Base-by-base conservation (phyloP, 2,113 vertebrate species). In the Callipepla californica region DNA sequence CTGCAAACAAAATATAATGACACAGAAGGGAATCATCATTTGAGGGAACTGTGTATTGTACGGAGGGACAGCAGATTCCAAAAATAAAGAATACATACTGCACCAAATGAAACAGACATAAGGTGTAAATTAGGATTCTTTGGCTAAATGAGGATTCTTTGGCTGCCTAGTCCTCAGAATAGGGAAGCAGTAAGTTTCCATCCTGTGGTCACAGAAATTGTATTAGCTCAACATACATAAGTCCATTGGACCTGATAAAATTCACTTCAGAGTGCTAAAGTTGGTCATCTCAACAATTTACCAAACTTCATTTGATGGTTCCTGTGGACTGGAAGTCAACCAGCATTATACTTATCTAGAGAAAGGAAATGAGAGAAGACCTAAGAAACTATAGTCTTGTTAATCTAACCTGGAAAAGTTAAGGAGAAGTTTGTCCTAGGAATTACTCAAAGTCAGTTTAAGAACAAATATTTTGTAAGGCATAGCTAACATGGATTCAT, bases 1-100 rank as follows among this genome's bases (percentile, higher is more conserved):
- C 14, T 80, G 34, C 32, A 85, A 95, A 85, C 23, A 85, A 90
- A 96, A 83, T 55, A 45, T 47, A 77, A 77, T 34, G 6, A 45
- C 9, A 61, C 30, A 77, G 59, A 72, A 73, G 32, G 48, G 21
- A 93, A 70, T 74, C 25, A 34, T 45, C 45, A 19, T 80, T 70
- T 53, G 36, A 70, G 21, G 2, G 10, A 70, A 5, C 22, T 80
- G 9, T 53, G 8, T 77, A 61, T 73, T 80, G n/a, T 30, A 47
- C 8, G 62, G 20, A 59, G 26, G 45, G 44, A 76, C 16, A 76
- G 32, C 11, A 87, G 16, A 40, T 47, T 63, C 50, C 38, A 50
- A 58, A 53, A 40, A 40, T 63, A 40, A 22, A 50, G 2, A 63
- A 84, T 25, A 84, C 22, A 44, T 44, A 40, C 8, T 32, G 2